Evolutionary conservation across 2,113 vertebrate genomes (phyloP), one percentile per base, ranked within the genome.

Genomic region (Ancistrus triradiatus): DNA sequence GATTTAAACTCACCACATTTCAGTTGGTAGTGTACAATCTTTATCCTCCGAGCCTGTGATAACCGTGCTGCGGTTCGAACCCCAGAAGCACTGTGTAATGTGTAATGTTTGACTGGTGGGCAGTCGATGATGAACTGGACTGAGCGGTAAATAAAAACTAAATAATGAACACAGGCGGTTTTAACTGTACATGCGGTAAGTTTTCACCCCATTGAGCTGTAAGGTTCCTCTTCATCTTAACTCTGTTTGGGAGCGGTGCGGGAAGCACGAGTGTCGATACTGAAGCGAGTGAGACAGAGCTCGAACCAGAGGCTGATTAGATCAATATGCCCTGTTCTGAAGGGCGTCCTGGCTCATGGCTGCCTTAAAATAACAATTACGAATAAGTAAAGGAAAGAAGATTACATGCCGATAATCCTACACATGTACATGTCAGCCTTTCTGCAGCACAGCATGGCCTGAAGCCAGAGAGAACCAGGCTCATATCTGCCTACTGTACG

Each of bases 221-320:
- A n/a, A n/a, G n/a, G n/a, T n/a, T n/a, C n/a, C n/a, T n/a, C n/a
- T n/a, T n/a, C n/a, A n/a, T n/a, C n/a, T n/a, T n/a, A n/a, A n/a
- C n/a, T n/a, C n/a, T n/a, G n/a, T n/a, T n/a, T n/a, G n/a, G n/a
- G n/a, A n/a, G n/a, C n/a, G n/a, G n/a, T n/a, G n/a, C n/a, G n/a
- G n/a, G n/a, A n/a, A n/a, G n/a, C n/a, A n/a, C n/a, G n/a, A n/a
- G n/a, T n/a, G n/a, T n/a, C n/a, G n/a, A n/a, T n/a, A n/a, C n/a
- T n/a, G n/a, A n/a, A n/a, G n/a, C 4, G 19, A 13, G 59, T 6
- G 21, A 38, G 44, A 35, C 31, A 18, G 37, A 33, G 50, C 31
- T 57, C 15, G 37, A 66, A 59, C 59, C 33, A 66, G 47, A 56
- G 64, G 38, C 64, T 66, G 64, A 66, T 66, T 66, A 59, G 64